Evolutionary conservation across 2,797 vertebrate genomes (phyloP), one percentile per base, ranked within the genome.

Genomic region (Petrocephalus schoutedeni): DNA sequence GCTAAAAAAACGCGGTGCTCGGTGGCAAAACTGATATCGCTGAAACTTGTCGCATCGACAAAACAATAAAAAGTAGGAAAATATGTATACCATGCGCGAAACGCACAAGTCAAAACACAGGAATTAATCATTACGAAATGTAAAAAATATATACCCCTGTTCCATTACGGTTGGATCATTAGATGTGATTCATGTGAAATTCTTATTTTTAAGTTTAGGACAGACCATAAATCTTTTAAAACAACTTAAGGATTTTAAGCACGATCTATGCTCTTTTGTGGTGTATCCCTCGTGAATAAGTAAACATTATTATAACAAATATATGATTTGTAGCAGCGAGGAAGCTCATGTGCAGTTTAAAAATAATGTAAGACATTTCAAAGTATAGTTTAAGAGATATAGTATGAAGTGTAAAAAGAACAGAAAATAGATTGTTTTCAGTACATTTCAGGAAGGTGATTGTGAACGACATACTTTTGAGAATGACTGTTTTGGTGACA

Each of bases 181-280:
- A 36, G 21, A 49, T 86, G 83, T 77, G 67, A 86, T 88, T 58
- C 74, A 10, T 32, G 83, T n/a, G 10, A 59, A 61, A 59, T 85
- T 61, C 82, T 23, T 71, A 59, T 51, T 74, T 88, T 71, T 85
- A 56, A 85, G 82, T 56, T 58, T 67, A n/a, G 23, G 61, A n/a
- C 59, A 21, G 51, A 85, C 28, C 61, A 74, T 74, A 23, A 49
- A 54, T 56, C 4, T 45, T 36, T 85, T 54, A 45, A 67, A 85
- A 86, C 4, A 51, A 64, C 23, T 7, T 59, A 23, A 2, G 54
- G 10, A 56, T 56, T 56, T 56, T 56, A 14, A 56, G 14, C 12
- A 16, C 10, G 54, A 12, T 3, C 2, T 10, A 12, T 2, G 9
- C 3, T 56, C 14, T 14, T 56, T 56, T 12, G 54, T 56, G 53